Evolutionary conservation across 2,888 invertebrate species (phyloP).

Genomic region (Gari tellinella): DNA sequence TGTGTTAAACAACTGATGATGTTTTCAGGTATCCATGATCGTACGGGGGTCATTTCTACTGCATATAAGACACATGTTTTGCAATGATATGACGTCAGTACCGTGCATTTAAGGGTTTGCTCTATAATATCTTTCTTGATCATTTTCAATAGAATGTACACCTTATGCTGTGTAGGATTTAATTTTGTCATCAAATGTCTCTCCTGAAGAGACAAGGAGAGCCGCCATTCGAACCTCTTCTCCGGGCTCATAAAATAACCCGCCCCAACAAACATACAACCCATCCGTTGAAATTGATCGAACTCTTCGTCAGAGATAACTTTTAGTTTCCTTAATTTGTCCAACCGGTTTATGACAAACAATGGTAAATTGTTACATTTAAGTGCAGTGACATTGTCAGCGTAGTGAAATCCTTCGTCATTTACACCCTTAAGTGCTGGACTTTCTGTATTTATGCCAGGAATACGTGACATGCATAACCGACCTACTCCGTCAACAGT

Average conservation of each 20-base stretch:
- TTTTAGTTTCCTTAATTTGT: neutral
- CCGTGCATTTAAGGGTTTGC: neutral
- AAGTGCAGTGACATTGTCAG: neutral
- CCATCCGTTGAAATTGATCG: neutral
- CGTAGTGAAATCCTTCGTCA: too few species aligned
- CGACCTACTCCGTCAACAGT: too few species aligned
- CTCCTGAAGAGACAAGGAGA: slow-evolving; percentile 19
- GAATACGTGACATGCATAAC: too few species aligned
- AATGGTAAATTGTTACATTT: neutral
- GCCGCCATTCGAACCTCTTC: slow-evolving; percentile 16
- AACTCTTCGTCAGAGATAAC: neutral
- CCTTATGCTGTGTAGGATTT: slow-evolving; percentile 18
- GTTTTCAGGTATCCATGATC: slow-evolving; percentile 2
- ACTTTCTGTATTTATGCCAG: neutral
- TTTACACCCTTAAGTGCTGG: neutral
- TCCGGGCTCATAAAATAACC: neutral
- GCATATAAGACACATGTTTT: slow-evolving; percentile 10
- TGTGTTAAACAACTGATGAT: neutral
- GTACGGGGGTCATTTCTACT: neutral
- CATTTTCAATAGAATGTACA: slow-evolving; percentile 27
- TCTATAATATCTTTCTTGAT: slow-evolving; percentile 19
- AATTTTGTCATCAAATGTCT: slow-evolving; percentile 26
- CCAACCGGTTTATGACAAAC: neutral
- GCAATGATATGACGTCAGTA: slow-evolving; percentile 8
- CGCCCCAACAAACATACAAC: slow-evolving; percentile 9